A percentile compares a stretch with the other conserved stretches of the same genome.
phyloP scores from a whole-genome alignment of 2,888 invertebrate species.

The Hydrotaea cyrtoneurina region DNA sequence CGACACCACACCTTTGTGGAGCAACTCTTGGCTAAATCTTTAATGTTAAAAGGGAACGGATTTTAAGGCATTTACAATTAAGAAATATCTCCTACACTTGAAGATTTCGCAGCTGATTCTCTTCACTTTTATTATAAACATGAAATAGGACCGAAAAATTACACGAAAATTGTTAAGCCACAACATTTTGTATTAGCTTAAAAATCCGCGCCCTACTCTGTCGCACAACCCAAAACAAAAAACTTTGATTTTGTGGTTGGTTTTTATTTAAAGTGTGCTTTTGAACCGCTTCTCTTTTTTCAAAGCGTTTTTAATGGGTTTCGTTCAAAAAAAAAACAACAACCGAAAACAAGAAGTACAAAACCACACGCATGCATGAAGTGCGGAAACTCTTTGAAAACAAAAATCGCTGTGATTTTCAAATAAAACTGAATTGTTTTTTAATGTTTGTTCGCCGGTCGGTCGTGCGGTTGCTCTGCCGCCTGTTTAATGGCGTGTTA shows the following conservation, averaged over 20 bases:
- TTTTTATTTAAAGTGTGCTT: constrained; percentile 1
- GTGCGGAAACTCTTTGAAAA: constrained; percentile 59
- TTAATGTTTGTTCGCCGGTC: constrained; percentile 5
- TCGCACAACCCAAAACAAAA: too few species aligned
- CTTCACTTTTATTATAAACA: too few species aligned
- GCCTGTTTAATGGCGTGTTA: constrained; percentile 42
- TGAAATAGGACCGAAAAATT: too few species aligned
- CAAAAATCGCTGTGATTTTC: constrained; percentile 26
- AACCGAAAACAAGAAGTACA: constrained; percentile 45
- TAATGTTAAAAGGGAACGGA: too few species aligned
- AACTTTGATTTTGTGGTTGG: not conserved
- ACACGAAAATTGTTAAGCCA: too few species aligned
- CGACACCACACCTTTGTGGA: too few species aligned
- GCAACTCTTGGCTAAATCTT: too few species aligned
- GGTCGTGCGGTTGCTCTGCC: not conserved
- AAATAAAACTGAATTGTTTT: constrained; percentile 46
- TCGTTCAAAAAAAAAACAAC: not conserved
- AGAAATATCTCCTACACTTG: too few species aligned
- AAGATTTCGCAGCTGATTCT: too few species aligned
- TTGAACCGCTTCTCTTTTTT: not conserved
- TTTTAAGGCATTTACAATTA: too few species aligned
- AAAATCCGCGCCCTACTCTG: too few species aligned
- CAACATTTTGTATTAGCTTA: too few species aligned
- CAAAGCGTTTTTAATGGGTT: constrained; percentile 44
- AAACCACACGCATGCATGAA: constrained; percentile 54